Evolutionary conservation across 2,888 invertebrate species (phyloP).

Genomic region (Altica lythri): DNA sequence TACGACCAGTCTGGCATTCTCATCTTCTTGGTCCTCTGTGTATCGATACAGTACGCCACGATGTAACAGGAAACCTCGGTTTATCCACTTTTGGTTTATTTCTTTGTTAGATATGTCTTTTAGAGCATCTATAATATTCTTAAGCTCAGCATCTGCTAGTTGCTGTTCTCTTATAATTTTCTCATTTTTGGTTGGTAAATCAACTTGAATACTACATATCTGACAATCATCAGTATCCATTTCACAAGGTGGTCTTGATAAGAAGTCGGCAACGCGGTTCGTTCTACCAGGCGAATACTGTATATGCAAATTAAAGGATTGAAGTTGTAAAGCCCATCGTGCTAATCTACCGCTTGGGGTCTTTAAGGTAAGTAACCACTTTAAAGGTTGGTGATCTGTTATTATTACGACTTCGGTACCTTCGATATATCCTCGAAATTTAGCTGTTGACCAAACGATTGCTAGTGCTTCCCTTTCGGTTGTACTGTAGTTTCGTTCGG

Average conservation of each 20-base stretch:
- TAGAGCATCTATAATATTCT: slow-evolving; percentile 6
- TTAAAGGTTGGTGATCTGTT: slow-evolving; percentile 57
- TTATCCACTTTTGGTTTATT: slow-evolving; percentile 2
- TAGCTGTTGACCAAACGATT: slow-evolving; percentile 46
- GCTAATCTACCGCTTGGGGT: slow-evolving; percentile 24
- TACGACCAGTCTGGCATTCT: slow-evolving; percentile 8
- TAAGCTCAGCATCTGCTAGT: slow-evolving; percentile 7
- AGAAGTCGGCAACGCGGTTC: slow-evolving; percentile 50
- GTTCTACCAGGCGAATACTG: slow-evolving; percentile 49
- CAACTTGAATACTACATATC: slow-evolving; percentile 7
- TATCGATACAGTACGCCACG: slow-evolving; percentile 8
- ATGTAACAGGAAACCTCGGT: slow-evolving; percentile 8
- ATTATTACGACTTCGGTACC: slow-evolving; percentile 47
- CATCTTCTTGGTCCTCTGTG: slow-evolving; percentile 8
- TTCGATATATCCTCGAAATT: slow-evolving; percentile 53
- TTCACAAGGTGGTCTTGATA: slow-evolving; percentile 42
- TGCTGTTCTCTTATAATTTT: slow-evolving; percentile 1
- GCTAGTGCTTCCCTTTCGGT: slow-evolving; percentile 39
- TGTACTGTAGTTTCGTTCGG: slow-evolving; percentile 37
- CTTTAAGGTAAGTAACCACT: slow-evolving; percentile 49
- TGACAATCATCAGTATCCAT: background rate
- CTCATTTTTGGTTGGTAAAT: slow-evolving; percentile 3
- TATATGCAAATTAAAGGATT: slow-evolving; percentile 38
- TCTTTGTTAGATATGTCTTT: slow-evolving; percentile 4
- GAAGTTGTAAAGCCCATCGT: slow-evolving; percentile 24